phyloP scores from a whole-genome alignment of 2,113 vertebrate species.

The Terrapene triunguis region DNA sequence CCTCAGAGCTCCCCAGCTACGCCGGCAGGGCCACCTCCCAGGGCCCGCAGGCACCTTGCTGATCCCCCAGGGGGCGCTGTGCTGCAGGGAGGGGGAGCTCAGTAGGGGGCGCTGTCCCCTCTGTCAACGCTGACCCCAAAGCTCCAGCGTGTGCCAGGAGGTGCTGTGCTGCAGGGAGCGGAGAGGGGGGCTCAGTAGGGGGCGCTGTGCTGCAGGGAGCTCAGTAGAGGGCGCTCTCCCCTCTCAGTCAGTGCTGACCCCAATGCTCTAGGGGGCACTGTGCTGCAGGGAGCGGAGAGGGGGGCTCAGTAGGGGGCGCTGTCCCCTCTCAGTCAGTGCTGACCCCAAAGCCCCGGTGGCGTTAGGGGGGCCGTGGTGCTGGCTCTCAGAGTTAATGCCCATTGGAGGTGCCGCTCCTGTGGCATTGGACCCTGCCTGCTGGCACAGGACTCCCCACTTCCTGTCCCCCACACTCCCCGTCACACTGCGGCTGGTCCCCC shows the following conservation, averaged over 20 bases:
- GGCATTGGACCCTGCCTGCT: background rate
- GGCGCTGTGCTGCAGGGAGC: background rate
- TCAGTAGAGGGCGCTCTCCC: background rate
- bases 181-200: background rate
- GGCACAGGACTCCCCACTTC: background rate
- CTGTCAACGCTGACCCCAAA: too few species aligned
- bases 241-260: too few species aligned
- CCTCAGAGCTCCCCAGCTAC: background rate
- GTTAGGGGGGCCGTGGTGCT: background rate
- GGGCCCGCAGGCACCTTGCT: too few species aligned
- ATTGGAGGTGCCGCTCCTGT: background rate
- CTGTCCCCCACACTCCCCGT: background rate
- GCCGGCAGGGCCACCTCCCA: too few species aligned
- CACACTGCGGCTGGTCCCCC: background rate
- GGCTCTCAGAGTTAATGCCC: background rate
- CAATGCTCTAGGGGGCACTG: background rate
- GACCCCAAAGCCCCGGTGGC: background rate
- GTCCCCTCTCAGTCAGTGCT: too few species aligned
- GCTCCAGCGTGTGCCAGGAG: background rate
- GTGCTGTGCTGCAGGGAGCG: background rate
- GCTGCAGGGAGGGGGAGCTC: background rate
- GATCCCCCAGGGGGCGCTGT: too few species aligned
- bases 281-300: background rate
- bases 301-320: background rate
- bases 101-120: background rate